These are phyloP conservation scores for Hydrotaea cyrtoneurina DNA, from an alignment of 2,888 invertebrate species.

Conservation along the genomic window DNA sequence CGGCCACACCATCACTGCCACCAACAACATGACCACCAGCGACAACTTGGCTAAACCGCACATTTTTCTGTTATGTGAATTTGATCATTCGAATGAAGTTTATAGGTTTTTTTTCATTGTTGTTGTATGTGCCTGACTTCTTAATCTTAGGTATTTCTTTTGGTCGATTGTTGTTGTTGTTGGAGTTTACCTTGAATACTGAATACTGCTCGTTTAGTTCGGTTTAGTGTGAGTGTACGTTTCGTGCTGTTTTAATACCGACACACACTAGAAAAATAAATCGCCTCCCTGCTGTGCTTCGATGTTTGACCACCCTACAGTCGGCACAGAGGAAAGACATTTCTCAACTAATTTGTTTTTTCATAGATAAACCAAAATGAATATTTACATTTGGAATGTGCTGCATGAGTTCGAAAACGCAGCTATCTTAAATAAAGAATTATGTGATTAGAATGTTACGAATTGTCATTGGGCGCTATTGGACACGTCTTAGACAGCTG, in stretches of 20 bases:
- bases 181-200: conserved; percentile 33
- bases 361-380: no score
- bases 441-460: no score
- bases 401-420: no score
- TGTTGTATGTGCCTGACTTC: not conserved
- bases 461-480: no score
- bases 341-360: no score
- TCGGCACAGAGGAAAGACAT: not conserved
- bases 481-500: no score
- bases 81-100: conserved; percentile 10
- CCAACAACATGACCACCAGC: not conserved
- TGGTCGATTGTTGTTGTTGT: not conserved
- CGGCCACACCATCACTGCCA: not conserved
- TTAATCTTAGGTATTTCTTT: not conserved
- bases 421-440: no score
- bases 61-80: conserved; percentile 24
- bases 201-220: not conserved
- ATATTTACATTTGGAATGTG: no score
- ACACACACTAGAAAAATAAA: not conserved
- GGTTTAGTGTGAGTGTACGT: not conserved
- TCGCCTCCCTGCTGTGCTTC: not conserved
- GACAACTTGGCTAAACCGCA: conserved; percentile 28
- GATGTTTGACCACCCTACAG: not conserved
- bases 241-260: not conserved
- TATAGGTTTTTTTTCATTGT: not conserved